Evolutionary conservation across 2,888 invertebrate genomes (phyloP).

Genomic region (Hydraecia micacea): DNA sequence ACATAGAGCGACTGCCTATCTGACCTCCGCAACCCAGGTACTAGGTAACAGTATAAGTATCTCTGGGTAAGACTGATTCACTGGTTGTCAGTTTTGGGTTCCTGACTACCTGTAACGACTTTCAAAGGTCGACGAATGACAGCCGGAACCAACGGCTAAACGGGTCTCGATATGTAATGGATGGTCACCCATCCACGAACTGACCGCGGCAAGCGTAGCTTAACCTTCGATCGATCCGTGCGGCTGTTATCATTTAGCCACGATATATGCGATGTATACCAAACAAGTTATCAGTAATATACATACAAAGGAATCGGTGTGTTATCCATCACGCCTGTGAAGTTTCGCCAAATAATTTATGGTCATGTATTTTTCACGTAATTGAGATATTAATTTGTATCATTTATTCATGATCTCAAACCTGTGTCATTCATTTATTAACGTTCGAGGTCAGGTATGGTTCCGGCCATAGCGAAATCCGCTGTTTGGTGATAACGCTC

Average conservation of each 20-base stretch:
- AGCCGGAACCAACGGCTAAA: background rate
- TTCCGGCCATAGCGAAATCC: constrained; percentile 29
- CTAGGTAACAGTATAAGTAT: background rate
- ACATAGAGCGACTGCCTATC: too few species aligned
- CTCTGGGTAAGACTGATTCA: background rate
- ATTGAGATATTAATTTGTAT: background rate
- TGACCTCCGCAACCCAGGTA: background rate
- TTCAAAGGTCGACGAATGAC: background rate
- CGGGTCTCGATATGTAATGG: background rate
- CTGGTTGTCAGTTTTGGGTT: background rate
- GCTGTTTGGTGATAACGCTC: constrained; percentile 17
- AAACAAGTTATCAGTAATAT: background rate
- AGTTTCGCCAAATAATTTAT: background rate
- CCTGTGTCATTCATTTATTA: constrained; percentile 36
- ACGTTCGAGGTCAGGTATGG: constrained; percentile 39
- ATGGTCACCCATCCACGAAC: background rate
- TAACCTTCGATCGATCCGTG: background rate
- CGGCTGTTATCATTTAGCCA: background rate
- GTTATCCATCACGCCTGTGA: too few species aligned
- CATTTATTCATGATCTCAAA: constrained; percentile 35
- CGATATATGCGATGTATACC: background rate
- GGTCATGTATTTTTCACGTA: background rate
- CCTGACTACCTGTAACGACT: background rate
- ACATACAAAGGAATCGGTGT: background rate
- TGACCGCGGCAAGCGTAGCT: background rate